A percentile compares a stretch with the other conserved stretches of the same genome.
phyloP scores from a whole-genome alignment of 2,113 vertebrate species.

The Tichodroma muraria region DNA sequence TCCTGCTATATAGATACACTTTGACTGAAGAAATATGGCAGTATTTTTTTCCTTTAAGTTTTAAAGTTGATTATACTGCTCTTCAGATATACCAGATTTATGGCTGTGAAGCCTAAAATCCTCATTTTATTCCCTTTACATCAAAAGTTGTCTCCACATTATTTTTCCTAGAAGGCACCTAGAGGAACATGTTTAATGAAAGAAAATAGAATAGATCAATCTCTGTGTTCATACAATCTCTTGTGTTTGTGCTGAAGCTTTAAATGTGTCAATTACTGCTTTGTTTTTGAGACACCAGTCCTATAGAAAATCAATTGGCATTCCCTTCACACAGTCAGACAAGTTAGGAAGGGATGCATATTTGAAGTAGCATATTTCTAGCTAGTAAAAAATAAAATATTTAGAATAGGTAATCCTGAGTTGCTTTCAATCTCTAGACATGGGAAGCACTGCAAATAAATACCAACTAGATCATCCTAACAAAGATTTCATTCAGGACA shows the following conservation, averaged over 20 bases:
- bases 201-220: neutral
- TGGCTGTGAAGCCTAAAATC: neutral
- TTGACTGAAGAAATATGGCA: neutral
- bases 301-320: neutral
- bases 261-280: neutral
- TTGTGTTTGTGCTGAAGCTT: neutral
- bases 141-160: neutral
- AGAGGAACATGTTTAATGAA: neutral
- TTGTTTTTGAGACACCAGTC: neutral
- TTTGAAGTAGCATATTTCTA: neutral
- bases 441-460: neutral
- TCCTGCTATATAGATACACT: neutral
- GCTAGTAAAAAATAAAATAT: neutral
- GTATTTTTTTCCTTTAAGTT: neutral
- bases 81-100: neutral
- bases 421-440: neutral
- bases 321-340: neutral
- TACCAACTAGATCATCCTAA: neutral
- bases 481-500: neutral
- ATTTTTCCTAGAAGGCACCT: neutral
- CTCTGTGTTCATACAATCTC: neutral
- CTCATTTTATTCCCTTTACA: neutral
- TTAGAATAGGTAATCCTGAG: neutral
- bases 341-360: neutral
- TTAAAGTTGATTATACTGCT: neutral